These are phyloP conservation scores for Acronicta aceris DNA, from an alignment of 2,888 invertebrate species.

Conservation along the genomic window DNA sequence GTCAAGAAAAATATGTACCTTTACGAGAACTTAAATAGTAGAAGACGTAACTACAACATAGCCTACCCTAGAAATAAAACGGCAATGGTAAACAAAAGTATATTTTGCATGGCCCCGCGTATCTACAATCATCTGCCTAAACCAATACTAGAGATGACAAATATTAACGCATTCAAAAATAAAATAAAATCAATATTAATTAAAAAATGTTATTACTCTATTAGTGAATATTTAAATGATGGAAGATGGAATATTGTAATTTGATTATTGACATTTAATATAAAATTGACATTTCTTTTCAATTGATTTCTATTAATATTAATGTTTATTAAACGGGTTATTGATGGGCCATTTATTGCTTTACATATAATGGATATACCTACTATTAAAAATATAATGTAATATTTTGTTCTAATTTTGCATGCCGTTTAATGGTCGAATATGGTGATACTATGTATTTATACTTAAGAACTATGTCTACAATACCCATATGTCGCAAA, in stretches of 20 bases:
- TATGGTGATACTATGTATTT: not conserved
- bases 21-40: not conserved
- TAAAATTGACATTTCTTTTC: not conserved
- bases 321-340: not conserved
- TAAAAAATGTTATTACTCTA: conserved; percentile 4
- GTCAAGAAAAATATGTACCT: conserved; percentile 5
- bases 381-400: not conserved
- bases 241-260: not conserved
- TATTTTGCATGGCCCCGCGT: conserved; percentile 3
- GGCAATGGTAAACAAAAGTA: conserved; percentile 4
- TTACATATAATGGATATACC: too few relatives aligned
- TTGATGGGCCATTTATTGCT: not conserved
- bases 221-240: not conserved
- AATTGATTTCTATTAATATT: not conserved
- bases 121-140: conserved; percentile 6
- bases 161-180: conserved; percentile 3
- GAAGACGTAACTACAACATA: conserved; percentile 1
- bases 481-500: not conserved
- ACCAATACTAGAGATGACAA: not conserved
- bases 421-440: conserved; percentile 1
- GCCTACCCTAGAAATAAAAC: not conserved
- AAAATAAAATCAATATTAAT: not conserved
- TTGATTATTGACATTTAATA: too few relatives aligned
- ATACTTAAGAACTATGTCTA: conserved; percentile 1
- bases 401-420: not conserved